phyloP scores from a whole-genome alignment of 30 jellyfish, hydroid and myxozoan species.

The Aurelia sp. region DNA sequence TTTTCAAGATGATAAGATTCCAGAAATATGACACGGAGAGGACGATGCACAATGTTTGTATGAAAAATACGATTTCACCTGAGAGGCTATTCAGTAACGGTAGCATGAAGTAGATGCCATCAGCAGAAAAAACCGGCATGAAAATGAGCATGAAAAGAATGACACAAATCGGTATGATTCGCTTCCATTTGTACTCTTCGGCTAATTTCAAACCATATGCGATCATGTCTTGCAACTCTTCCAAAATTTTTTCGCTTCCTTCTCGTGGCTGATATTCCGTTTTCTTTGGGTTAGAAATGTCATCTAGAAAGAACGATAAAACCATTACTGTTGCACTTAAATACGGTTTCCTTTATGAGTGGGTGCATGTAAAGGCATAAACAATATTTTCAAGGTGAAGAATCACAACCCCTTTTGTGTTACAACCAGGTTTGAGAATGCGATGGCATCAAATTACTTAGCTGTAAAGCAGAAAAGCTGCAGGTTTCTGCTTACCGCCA shows the following conservation, averaged over 20 bases:
- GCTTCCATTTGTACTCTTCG: conserved; percentile 65
- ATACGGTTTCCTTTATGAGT: too few relatives aligned
- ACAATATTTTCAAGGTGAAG: too few relatives aligned
- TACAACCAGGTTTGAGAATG: too few relatives aligned
- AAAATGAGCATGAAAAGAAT: conserved; percentile 38
- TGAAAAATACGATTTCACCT: conserved; percentile 68
- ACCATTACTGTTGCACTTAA: too few relatives aligned
- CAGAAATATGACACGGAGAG: conserved; percentile 61
- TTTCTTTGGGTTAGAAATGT: neutral
- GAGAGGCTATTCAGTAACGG: conserved; percentile 42
- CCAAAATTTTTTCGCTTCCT: neutral
- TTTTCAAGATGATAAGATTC: conserved; percentile 56
- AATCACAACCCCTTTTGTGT: too few relatives aligned
- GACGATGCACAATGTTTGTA: conserved; percentile 49
- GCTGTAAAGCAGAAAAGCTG: too few relatives aligned
- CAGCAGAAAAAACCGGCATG: conserved; percentile 70
- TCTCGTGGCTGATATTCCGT: neutral
- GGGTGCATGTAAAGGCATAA: too few relatives aligned
- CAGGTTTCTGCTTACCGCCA: too few relatives aligned
- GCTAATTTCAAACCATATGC: conserved; percentile 58
- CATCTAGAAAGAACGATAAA: too few relatives aligned
- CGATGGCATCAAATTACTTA: too few relatives aligned
- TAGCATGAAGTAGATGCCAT: conserved; percentile 54
- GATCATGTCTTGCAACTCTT: conserved; percentile 44
- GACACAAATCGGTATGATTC: conserved; percentile 47